phyloP scores from a whole-genome alignment of 2,113 vertebrate species.

The Macroglossus sobrinus region DNA sequence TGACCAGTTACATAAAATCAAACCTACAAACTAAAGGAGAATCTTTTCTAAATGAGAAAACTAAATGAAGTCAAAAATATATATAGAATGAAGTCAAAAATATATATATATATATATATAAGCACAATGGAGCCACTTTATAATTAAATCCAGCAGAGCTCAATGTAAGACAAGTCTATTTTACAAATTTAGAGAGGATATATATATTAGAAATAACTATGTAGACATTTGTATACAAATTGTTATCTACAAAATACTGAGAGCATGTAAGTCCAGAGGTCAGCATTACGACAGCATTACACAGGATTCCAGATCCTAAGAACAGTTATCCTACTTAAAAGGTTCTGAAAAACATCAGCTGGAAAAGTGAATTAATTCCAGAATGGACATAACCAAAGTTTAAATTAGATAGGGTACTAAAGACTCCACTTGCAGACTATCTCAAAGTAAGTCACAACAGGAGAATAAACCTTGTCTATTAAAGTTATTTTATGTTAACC shows the following conservation, averaged over 20 bases:
- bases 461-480: neutral
- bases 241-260: neutral
- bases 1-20: constrained; percentile 17
- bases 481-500: neutral
- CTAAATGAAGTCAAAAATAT: neutral
- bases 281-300: neutral
- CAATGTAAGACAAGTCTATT: neutral
- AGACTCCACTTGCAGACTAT: neutral
- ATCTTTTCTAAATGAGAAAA: constrained; percentile 13
- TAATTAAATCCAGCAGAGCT: neutral
- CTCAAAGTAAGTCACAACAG: neutral
- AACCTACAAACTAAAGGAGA: neutral
- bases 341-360: neutral
- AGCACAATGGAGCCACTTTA: neutral
- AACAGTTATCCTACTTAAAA: neutral
- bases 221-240: neutral
- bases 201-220: constrained; percentile 3
- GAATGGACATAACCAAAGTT: neutral
- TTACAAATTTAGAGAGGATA: neutral
- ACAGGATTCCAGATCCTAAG: neutral
- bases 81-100: neutral
- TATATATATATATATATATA: neutral
- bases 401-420: neutral
- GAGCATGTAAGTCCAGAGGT: neutral
- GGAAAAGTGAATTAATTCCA: neutral